phyloP scores from a whole-genome alignment of 1,140 invertebrate genomes.

The Drosophila dunni region DNA sequence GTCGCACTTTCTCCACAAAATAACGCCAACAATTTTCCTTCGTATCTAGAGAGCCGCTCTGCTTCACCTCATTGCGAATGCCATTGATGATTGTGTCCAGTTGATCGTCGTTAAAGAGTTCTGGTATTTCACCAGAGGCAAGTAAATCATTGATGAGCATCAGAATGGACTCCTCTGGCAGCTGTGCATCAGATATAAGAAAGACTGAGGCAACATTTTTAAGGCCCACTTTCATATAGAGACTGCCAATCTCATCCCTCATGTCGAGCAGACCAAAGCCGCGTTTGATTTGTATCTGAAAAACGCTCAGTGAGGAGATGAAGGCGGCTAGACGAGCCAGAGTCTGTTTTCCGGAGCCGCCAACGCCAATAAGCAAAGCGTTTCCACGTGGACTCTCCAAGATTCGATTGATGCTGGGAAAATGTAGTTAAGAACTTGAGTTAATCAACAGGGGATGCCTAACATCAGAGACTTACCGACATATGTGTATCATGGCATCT shows the following conservation, averaged over 20 bases:
- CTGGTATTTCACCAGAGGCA: constrained; percentile 97
- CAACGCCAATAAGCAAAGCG: constrained; percentile 96
- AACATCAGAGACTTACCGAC: constrained; percentile 86
- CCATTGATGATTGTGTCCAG: constrained; percentile 94
- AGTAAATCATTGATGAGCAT: constrained; percentile 98
- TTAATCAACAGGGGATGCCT: too few relatives aligned
- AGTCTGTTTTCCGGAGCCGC: constrained; percentile 97
- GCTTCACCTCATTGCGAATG: constrained; percentile 92
- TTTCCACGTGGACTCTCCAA: constrained; percentile 96
- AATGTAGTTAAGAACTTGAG: not conserved
- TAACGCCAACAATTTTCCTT: constrained; percentile 98
- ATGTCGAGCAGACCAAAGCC: constrained; percentile 94
- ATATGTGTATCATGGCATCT: constrained; percentile 97
- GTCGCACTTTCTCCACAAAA: constrained; percentile 95
- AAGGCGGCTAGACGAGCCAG: constrained; percentile 94
- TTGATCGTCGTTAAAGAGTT: constrained; percentile 96
- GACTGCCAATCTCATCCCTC: constrained; percentile 91
- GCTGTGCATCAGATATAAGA: constrained; percentile 97
- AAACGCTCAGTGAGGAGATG: constrained; percentile 95
- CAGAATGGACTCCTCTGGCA: constrained; percentile 95
- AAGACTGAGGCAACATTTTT: constrained; percentile 96
- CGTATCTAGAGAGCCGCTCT: constrained; percentile 92
- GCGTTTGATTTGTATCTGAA: constrained; percentile 96
- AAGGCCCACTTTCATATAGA: constrained; percentile 95
- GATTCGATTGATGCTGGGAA: constrained; percentile 94